Evolutionary conservation across 2,113 vertebrate genomes (phyloP), one percentile per base, ranked within the genome.

Genomic region (Cryptomyrus ogoouensis): DNA sequence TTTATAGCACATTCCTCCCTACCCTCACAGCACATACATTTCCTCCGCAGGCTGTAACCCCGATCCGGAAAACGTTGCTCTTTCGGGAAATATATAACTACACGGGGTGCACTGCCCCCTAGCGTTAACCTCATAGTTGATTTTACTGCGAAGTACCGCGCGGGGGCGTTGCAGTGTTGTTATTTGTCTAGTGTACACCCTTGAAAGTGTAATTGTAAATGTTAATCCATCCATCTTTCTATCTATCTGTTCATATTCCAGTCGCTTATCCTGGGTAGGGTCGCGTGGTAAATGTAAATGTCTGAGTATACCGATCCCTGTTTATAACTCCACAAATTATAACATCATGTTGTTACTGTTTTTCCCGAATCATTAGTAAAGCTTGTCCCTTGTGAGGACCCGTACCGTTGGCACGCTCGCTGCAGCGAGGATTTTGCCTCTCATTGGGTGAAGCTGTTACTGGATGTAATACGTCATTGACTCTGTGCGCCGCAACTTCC

Each of bases 401-500:
- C 89, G n/a, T 89, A 84, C 19, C 6, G 13, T 3, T 31, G 24
- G 3, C 15, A 49, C 19, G 35, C 5, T 80, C 35, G 24, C 53
- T 15, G 13, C 39, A 80, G 80, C 77, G 24, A 21, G 19, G 13
- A 83, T 39, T 13, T 53, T 27, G n/a, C 9, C 19, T 92, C 89
- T 90, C 87, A 90, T 89, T 88, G 3, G 5, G 1, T 85, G 90
- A 92, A 91, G 92, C 42, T n/a, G 15, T 89, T 19, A 49, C 70
- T 88, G 70, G 52, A 66, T 39, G 19, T 46, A 8, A 86, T 5
- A 74, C 77, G 87, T 74, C 42, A 77, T 35, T 47, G 31, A 35
- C 17, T 62, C 35, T 89, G 92, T 91, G 58, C 91, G 90, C 88
- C 92, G 92, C 90, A 90, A 91, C 94, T 95, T 95, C 95, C 94